Evolutionary conservation across 2,113 vertebrate species (phyloP).

Genomic region (Cochlearius cochlearius): DNA sequence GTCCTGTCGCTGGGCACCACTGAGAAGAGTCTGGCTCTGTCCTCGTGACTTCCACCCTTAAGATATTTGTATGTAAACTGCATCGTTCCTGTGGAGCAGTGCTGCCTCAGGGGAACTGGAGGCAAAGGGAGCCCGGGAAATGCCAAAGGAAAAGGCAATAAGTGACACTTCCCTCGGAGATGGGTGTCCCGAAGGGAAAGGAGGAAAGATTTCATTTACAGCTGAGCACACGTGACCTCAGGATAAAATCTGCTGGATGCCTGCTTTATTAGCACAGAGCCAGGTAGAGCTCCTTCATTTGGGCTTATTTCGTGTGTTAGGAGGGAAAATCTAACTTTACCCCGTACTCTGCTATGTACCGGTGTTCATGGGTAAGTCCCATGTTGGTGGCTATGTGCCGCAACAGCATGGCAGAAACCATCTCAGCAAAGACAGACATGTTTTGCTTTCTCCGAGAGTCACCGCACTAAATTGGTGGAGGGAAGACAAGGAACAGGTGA

Average conservation of each 20-base stretch:
- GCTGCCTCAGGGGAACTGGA: fast-evolving
- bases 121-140: background rate
- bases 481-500: background rate
- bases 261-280: background rate
- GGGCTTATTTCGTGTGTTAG: background rate
- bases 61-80: too few relatives aligned
- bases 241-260: background rate
- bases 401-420: background rate
- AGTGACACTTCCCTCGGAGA: background rate
- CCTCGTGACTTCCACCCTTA: too few relatives aligned
- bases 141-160: background rate
- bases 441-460: background rate
- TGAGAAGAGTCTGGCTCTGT: too few relatives aligned
- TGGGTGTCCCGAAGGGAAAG: background rate
- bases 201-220: background rate
- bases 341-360: background rate
- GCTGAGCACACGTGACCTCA: background rate
- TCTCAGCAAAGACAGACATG: background rate
- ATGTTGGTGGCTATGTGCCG: background rate
- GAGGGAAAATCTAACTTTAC: background rate
- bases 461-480: background rate
- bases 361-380: background rate
- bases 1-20: too few relatives aligned
- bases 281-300: background rate
- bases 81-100: background rate